Percentiles rank a stretch among this genome's conserved stretches.
Conservation (phyloP, 2,113 vertebrate genomes). For the Aspiorhynchus laticeps region DNA sequence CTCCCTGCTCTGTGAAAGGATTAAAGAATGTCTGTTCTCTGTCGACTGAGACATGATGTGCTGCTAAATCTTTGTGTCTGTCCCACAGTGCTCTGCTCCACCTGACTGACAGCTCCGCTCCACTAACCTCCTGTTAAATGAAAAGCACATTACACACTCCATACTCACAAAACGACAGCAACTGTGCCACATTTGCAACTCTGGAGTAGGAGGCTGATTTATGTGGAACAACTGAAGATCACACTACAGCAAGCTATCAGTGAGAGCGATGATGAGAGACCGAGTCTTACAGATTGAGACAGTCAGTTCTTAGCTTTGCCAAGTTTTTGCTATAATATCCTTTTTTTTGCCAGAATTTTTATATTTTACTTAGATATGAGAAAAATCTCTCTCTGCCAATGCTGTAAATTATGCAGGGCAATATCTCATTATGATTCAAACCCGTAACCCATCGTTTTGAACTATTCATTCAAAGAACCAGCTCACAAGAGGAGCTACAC, state of each 20-base stretch:
- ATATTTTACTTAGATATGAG: neutral
- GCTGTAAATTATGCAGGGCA: neutral
- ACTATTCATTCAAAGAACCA: neutral
- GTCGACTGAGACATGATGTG: constrained; percentile 32
- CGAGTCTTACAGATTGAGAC: neutral
- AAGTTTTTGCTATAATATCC: neutral
- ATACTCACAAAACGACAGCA: constrained; percentile 11
- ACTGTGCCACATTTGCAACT: neutral
- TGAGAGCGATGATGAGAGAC: neutral
- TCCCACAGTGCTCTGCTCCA: constrained; percentile 3
- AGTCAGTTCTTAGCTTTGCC: neutral
- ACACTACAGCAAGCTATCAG: neutral
- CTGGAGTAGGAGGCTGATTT: neutral
- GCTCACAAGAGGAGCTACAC: neutral
- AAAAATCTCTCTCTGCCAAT: neutral
- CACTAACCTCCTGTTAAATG: constrained; percentile 10
- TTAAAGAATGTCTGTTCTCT: constrained; percentile 21
- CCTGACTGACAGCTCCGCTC: constrained; percentile 22
- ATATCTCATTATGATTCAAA: neutral
- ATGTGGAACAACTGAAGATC: neutral
- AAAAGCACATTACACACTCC: constrained; percentile 33
- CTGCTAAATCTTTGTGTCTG: constrained; percentile 12
- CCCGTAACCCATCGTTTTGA: neutral
- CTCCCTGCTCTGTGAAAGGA: constrained; percentile 5
- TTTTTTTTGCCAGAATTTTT: neutral